phyloP scores from a whole-genome alignment of 2,113 vertebrate genomes.

The Xiphophorus couchianus region DNA sequence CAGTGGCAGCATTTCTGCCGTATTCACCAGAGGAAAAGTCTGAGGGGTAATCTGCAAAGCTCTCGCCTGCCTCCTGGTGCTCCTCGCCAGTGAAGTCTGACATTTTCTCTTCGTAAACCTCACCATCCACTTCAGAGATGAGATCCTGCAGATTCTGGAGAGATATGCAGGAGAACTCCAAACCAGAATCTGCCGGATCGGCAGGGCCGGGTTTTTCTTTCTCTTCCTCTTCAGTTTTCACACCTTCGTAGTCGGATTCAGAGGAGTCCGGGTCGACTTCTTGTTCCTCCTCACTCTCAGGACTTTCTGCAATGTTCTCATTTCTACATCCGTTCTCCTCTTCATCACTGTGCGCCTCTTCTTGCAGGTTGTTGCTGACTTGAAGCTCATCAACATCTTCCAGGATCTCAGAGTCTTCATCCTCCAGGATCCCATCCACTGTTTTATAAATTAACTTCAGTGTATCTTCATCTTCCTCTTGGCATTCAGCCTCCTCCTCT shows the following conservation, averaged over 20 bases:
- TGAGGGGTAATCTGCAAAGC: slow-evolving; percentile 77
- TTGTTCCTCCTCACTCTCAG: slow-evolving; percentile 19
- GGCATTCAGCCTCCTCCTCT: slow-evolving; percentile 32
- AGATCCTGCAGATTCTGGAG: slow-evolving; percentile 42
- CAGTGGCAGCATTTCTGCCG: slow-evolving; percentile 12
- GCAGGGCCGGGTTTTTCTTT: slow-evolving; percentile 5
- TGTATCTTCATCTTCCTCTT: slow-evolving; percentile 29
- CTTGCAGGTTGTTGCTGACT: slow-evolving; percentile 51
- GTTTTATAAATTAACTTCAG: slow-evolving; percentile 32
- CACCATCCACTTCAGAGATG: slow-evolving; percentile 28
- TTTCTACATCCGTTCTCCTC: slow-evolving; percentile 38
- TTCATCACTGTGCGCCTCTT: slow-evolving; percentile 43
- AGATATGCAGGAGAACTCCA: slow-evolving; percentile 35
- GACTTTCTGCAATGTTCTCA: slow-evolving; percentile 31
- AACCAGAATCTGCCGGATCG: neutral
- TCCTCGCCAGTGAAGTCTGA: slow-evolving; percentile 78
- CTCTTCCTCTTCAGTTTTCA: slow-evolving; percentile 14
- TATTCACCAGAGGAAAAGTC: slow-evolving; percentile 75
- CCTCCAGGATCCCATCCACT: slow-evolving; percentile 47
- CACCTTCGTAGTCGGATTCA: slow-evolving; percentile 34
- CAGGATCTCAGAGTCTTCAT: slow-evolving; percentile 43
- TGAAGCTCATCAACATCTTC: slow-evolving; percentile 39
- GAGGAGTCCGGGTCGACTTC: slow-evolving; percentile 18
- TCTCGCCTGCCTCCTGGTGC: slow-evolving; percentile 74
- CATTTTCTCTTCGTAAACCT: slow-evolving; percentile 42